These are phyloP conservation scores for Lucifuga dentata DNA, from an alignment of 2,113 vertebrate species.

Conservation along the genomic window DNA sequence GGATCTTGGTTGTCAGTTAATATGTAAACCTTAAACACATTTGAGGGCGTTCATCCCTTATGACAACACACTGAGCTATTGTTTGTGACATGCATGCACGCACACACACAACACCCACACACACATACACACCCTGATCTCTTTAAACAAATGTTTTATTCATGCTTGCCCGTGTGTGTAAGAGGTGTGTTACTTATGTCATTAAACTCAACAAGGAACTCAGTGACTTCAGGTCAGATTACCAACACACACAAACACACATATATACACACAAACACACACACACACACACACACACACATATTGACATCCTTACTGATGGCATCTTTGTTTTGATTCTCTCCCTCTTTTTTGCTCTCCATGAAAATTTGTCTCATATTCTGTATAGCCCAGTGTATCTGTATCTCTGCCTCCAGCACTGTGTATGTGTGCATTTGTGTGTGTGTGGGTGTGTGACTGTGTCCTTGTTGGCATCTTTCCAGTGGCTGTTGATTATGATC, in stretches of 20 bases:
- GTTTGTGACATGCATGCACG: constrained; percentile 33
- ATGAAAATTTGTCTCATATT: no score
- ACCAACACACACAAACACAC: neutral
- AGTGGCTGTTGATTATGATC: neutral
- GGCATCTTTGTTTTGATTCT: constrained; percentile 6
- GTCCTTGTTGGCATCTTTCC: neutral
- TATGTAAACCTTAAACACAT: constrained; percentile 28
- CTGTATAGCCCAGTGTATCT: no score
- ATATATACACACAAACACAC: neutral
- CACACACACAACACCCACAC: constrained; percentile 31
- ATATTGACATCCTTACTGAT: constrained; percentile 30
- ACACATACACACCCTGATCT: constrained; percentile 52
- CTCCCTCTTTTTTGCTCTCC: neutral
- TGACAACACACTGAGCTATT: constrained; percentile 50
- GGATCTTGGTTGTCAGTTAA: constrained; percentile 11
- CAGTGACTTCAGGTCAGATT: constrained; percentile 1
- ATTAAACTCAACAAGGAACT: constrained; percentile 36
- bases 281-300: neutral
- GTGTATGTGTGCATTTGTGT: constrained; percentile 10
- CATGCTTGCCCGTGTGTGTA: constrained; percentile 20
- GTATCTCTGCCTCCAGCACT: neutral
- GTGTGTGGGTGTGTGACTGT: neutral
- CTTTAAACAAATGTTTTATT: constrained; percentile 48
- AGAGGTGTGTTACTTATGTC: constrained; percentile 52
- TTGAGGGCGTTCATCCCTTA: constrained; percentile 27